Conservation (phyloP, 2,888 invertebrate genomes). For the Palloptera scutellata region DNA sequence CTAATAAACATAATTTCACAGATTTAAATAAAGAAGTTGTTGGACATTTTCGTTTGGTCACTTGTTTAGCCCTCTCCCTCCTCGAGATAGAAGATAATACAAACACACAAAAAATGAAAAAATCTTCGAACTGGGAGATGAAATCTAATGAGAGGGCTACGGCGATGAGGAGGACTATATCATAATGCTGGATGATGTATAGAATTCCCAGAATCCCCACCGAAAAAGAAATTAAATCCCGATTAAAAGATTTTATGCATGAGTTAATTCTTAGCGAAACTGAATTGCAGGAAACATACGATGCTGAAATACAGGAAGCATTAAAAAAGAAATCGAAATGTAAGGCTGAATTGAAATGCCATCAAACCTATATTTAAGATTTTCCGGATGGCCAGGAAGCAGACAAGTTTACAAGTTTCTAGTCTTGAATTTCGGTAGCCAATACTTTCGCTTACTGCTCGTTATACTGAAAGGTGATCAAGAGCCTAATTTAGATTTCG, state of each 20-base stretch:
- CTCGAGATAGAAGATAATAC: too few relatives aligned
- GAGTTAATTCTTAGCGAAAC: conserved; percentile 77
- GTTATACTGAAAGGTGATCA: conserved; percentile 78
- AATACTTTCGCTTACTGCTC: conserved; percentile 93
- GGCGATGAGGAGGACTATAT: too few relatives aligned
- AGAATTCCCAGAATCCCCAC: too few relatives aligned
- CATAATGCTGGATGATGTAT: too few relatives aligned
- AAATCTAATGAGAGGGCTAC: too few relatives aligned
- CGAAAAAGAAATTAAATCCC: conserved; percentile 3
- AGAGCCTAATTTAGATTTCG: conserved; percentile 88
- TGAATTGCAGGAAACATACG: conserved; percentile 77
- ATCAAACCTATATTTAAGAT: conserved; percentile 91
- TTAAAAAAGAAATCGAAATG: conserved; percentile 78
- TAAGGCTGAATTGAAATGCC: conserved; percentile 85
- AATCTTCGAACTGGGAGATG: too few relatives aligned
- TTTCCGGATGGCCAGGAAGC: conserved; percentile 91
- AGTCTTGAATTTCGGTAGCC: conserved; percentile 95
- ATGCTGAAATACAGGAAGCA: conserved; percentile 78
- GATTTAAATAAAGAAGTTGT: too few relatives aligned
- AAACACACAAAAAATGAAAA: too few relatives aligned
- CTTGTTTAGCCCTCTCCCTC: too few relatives aligned
- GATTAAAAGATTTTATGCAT: conserved; percentile 19
- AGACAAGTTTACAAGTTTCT: conserved; percentile 92
- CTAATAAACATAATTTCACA: too few relatives aligned
- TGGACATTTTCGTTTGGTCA: too few relatives aligned